Percentiles rank a stretch among this genome's conserved stretches.
These are phyloP conservation scores for Cynaeus angustus DNA, from an alignment of 2,888 invertebrate genomes.

Conservation along the genomic window DNA sequence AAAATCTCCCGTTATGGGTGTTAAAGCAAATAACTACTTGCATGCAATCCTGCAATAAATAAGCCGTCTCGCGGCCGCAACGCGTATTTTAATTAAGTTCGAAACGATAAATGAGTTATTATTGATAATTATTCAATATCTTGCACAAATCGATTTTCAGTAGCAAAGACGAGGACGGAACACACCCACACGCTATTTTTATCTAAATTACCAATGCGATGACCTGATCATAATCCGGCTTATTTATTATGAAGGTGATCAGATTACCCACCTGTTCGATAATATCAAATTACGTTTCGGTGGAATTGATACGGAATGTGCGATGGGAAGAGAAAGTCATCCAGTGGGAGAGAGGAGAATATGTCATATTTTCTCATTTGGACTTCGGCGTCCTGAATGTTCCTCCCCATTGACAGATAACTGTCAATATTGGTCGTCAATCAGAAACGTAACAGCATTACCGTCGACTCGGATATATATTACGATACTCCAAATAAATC, in stretches of 20 bases:
- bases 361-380: slow-evolving; percentile 47
- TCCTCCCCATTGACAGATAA: slow-evolving; percentile 68
- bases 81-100: slow-evolving; percentile 61
- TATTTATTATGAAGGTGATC: slow-evolving; percentile 27
- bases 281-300: slow-evolving; percentile 25
- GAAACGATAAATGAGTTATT: slow-evolving; percentile 61
- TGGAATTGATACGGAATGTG: slow-evolving; percentile 6
- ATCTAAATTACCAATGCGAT: slow-evolving; percentile 23
- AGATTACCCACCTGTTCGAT: slow-evolving; percentile 32
- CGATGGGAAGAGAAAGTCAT: slow-evolving; percentile 10
- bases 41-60: slow-evolving; percentile 48
- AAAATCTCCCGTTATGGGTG: slow-evolving; percentile 45
- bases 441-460: slow-evolving; percentile 67
- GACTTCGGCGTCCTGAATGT: slow-evolving; percentile 37
- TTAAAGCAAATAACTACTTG: slow-evolving; percentile 48
- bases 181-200: slow-evolving; percentile 34
- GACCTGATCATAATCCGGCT: slow-evolving; percentile 11
- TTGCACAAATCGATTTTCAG: slow-evolving; percentile 60
- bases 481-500: slow-evolving; percentile 50
- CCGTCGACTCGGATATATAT: slow-evolving; percentile 56
- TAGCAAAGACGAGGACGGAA: slow-evolving; percentile 53
- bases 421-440: slow-evolving; percentile 69
- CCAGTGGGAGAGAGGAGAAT: not conserved
- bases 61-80: slow-evolving; percentile 44
- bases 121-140: slow-evolving; percentile 63